Percentiles rank a stretch among this genome's conserved stretches.
Evolutionary conservation across 2,888 invertebrate genomes (phyloP).

Genomic region (Caenorhabditis virilis): DNA sequence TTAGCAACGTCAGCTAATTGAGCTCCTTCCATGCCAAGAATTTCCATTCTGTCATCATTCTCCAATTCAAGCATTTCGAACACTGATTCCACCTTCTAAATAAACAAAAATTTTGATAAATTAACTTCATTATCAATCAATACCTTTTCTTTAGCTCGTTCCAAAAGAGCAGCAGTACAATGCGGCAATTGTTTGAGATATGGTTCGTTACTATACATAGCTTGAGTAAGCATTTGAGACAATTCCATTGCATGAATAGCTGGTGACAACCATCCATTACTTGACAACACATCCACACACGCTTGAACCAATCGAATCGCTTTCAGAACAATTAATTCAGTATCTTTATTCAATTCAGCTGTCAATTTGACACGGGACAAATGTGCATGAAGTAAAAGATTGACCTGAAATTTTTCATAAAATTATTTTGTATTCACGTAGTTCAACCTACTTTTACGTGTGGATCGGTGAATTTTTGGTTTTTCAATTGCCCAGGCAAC

Average conservation of each 20-base stretch:
- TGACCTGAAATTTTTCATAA: no score
- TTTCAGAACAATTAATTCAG: slow-evolving; percentile 80
- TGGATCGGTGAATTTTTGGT: slow-evolving; percentile 88
- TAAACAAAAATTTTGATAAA: slow-evolving; percentile 2
- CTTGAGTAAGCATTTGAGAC: slow-evolving; percentile 99
- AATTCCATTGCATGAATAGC: slow-evolving; percentile 99
- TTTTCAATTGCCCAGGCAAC: slow-evolving; percentile 77
- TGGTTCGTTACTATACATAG: slow-evolving; percentile 97
- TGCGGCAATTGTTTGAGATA: slow-evolving; percentile 95
- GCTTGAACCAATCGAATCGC: slow-evolving; percentile 75
- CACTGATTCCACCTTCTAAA: slow-evolving; percentile 80
- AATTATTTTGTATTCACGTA: no score
- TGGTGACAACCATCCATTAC: slow-evolving; percentile 96
- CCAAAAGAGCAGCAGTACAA: slow-evolving; percentile 85
- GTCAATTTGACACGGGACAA: slow-evolving; percentile 89
- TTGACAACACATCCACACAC: slow-evolving; percentile 86
- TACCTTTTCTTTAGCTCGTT: slow-evolving; percentile 87
- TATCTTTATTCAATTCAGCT: slow-evolving; percentile 94
- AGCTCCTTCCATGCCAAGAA: slow-evolving; percentile 77
- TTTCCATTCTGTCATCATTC: slow-evolving; percentile 77
- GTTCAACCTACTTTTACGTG: slow-evolving; percentile 92
- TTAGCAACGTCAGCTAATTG: slow-evolving; percentile 97
- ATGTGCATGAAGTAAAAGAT: slow-evolving; percentile 92
- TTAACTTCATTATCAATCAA: neutral
- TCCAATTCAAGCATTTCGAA: slow-evolving; percentile 95